Evolutionary conservation across 2,113 vertebrate species (phyloP).

Genomic region (Xenopus laevis): DNA sequence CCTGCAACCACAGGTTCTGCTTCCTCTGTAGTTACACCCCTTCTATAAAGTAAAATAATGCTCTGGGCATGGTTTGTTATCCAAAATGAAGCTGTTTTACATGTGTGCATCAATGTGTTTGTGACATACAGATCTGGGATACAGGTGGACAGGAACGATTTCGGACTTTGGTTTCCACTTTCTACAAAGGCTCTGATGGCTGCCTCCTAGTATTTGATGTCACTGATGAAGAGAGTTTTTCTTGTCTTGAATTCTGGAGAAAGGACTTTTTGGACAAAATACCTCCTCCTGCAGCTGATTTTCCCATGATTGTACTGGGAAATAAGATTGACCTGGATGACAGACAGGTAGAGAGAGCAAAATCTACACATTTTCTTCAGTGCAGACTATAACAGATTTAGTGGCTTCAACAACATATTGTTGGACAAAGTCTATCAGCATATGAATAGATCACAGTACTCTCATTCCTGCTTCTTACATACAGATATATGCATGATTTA

Average conservation of each 20-base stretch:
- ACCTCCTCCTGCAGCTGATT: conserved; percentile 55
- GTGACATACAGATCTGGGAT: conserved; percentile 71
- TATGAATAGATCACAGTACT: too few relatives aligned
- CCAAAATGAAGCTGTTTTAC: too few relatives aligned
- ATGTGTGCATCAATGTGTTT: not conserved
- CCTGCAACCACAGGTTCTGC: too few relatives aligned
- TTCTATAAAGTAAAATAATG: too few relatives aligned
- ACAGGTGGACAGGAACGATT: conserved; percentile 75
- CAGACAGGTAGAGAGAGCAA: conserved; percentile 61
- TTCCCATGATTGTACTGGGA: conserved; percentile 73
- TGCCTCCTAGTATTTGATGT: conserved; percentile 74
- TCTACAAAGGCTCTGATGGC: conserved; percentile 74
- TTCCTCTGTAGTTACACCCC: too few relatives aligned
- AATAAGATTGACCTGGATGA: conserved; percentile 72
- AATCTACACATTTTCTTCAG: not conserved
- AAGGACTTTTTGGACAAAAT: conserved; percentile 69
- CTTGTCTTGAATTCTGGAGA: conserved; percentile 68
- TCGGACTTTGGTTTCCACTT: conserved; percentile 72
- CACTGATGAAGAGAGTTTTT: conserved; percentile 69
- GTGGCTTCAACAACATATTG: too few relatives aligned
- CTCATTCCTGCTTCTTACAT: too few relatives aligned
- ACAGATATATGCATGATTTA: too few relatives aligned
- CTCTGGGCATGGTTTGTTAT: too few relatives aligned
- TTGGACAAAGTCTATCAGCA: too few relatives aligned
- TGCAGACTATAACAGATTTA: too few relatives aligned